phyloP scores from a whole-genome alignment of 2,888 invertebrate genomes.

The Tortricodes alternella region DNA sequence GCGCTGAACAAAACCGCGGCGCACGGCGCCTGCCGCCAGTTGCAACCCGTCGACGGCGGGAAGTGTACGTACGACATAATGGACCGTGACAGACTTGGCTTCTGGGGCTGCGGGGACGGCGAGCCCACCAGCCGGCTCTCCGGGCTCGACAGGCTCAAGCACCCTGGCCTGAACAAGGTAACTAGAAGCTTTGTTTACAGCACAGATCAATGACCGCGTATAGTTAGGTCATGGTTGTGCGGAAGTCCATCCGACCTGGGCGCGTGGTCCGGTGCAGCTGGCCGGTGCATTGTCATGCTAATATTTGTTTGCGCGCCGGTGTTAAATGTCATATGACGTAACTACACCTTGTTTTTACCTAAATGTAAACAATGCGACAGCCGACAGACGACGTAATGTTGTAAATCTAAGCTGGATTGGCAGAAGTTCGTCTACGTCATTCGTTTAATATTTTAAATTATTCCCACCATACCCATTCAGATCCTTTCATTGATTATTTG shows the following conservation, averaged over 20 bases:
- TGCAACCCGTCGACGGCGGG: slow-evolving; percentile 49
- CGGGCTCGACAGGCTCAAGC: slow-evolving; percentile 86
- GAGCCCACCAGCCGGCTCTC: slow-evolving; percentile 79
- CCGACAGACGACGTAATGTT: too few relatives aligned
- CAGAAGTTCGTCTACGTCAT: background rate
- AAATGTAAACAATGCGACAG: background rate
- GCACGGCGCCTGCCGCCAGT: slow-evolving; percentile 60
- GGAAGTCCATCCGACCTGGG: slow-evolving; percentile 43
- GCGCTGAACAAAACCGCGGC: slow-evolving; percentile 66
- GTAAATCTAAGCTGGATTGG: background rate
- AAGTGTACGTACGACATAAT: slow-evolving; percentile 66
- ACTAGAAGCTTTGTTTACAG: slow-evolving; percentile 26
- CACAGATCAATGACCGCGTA: too few relatives aligned
- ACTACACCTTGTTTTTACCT: background rate
- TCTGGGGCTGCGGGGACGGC: slow-evolving; percentile 84
- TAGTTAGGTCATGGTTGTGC: slow-evolving; percentile 65
- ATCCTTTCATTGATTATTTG: too few relatives aligned
- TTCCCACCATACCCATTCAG: too few relatives aligned
- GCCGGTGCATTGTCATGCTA: slow-evolving; percentile 38
- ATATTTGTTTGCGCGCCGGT: slow-evolving; percentile 35
- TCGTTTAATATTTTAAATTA: too few relatives aligned
- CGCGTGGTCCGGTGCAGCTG: slow-evolving; percentile 1
- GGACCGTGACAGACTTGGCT: slow-evolving; percentile 85
- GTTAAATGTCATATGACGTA: background rate
- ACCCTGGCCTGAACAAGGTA: slow-evolving; percentile 89